phyloP scores from a whole-genome alignment of 2,797 vertebrate genomes.

The Dallia pectoralis region DNA sequence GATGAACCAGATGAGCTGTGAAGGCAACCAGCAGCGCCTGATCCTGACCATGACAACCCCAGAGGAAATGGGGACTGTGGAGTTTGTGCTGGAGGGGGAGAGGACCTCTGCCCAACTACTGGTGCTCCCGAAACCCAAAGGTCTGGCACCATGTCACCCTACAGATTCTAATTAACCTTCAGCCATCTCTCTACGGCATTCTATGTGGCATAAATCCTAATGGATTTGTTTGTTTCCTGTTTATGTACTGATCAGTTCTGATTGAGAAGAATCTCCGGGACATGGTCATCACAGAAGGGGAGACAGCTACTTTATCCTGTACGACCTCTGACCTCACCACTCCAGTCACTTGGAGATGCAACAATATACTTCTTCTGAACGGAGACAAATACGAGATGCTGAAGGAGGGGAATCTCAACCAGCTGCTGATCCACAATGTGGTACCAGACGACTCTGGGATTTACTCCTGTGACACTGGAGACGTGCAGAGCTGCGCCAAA shows the following conservation, averaged over 20 bases:
- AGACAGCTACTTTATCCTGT: conserved; percentile 69
- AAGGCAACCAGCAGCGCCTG: conserved; percentile 71
- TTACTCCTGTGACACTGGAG: conserved; percentile 83
- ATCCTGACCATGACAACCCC: conserved; percentile 74
- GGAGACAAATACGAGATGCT: conserved; percentile 68
- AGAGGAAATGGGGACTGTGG: conserved; percentile 80
- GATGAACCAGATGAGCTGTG: conserved; percentile 82
- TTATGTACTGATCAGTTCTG: conserved; percentile 54
- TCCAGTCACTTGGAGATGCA: conserved; percentile 66
- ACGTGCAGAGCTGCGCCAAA: conserved; percentile 74
- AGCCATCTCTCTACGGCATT: too few species aligned
- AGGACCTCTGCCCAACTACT: conserved; percentile 73
- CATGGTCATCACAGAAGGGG: conserved; percentile 62
- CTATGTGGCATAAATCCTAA: background rate
- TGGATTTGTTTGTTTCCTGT: background rate
- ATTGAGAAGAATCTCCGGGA: conserved; percentile 71
- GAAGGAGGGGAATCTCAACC: conserved; percentile 69
- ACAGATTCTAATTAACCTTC: too few species aligned
- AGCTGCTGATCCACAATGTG: conserved; percentile 66
- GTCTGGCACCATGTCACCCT: conserved; percentile 39
- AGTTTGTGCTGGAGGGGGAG: conserved; percentile 75
- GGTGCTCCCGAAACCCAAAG: conserved; percentile 77
- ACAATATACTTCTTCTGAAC: conserved; percentile 61
- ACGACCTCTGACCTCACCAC: conserved; percentile 63
- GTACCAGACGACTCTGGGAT: conserved; percentile 78